Conservation (phyloP, 2,113 vertebrate species). For the Albula glossodonta region DNA sequence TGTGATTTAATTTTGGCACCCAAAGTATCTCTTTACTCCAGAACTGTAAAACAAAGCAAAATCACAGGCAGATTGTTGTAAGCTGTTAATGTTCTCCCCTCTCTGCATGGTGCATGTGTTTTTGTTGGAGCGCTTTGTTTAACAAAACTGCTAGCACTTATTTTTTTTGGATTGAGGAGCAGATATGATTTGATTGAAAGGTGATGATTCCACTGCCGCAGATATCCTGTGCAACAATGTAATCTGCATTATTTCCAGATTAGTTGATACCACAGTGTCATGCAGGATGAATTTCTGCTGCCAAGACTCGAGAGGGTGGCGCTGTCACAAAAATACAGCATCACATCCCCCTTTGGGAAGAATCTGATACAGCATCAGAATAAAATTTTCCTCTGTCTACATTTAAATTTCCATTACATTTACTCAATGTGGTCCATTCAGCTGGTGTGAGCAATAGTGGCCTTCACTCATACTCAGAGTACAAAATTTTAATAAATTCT, state of each 20-base stretch:
- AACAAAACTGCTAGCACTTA: not conserved
- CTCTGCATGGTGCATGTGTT: not conserved
- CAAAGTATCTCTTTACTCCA: not conserved
- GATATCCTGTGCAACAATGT: not conserved
- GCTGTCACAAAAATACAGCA: no score
- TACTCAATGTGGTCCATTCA: not conserved
- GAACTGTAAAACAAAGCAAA: not conserved
- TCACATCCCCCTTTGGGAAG: not conserved
- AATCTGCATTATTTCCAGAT: not conserved
- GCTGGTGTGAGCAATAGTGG: not conserved
- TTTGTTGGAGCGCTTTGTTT: not conserved
- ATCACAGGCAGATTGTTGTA: not conserved
- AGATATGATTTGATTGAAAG: no score
- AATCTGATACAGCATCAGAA: not conserved
- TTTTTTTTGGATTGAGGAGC: not conserved
- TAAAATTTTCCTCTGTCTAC: not conserved
- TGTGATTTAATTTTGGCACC: constrained; percentile 43
- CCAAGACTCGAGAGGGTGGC: not conserved
- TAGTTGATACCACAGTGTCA: not conserved
- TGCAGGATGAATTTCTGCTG: not conserved
- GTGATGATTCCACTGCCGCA: not conserved
- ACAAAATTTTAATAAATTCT: no score
- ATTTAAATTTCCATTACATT: not conserved
- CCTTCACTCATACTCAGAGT: no score
- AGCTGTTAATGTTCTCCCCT: not conserved